Evolutionary conservation across 2,113 vertebrate species (phyloP), one percentile per base, ranked within the genome.

Genomic region (Pelodiscus sinensis): DNA sequence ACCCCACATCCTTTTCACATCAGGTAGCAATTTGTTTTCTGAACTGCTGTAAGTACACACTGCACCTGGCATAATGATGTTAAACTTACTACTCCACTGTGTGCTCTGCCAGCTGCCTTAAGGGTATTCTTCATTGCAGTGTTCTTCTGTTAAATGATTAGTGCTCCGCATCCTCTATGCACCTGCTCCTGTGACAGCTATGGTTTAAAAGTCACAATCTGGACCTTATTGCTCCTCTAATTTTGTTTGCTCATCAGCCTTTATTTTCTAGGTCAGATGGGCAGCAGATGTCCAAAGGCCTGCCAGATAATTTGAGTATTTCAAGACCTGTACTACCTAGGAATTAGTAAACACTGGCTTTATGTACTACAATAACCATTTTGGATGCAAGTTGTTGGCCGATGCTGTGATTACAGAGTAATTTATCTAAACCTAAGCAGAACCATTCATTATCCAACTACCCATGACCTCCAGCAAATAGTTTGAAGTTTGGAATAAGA

Each of bases 241-340:
- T 88, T 89, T n/a, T 80, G 9, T 88, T 87, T 68, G 52, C 12
- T 85, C 51, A 50, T 58, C 84, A 62, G 29, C 68, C 57, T 87
- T 94, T 89, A 75, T 11, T 83, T 85, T 96, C 79, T 89, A 54
- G 57, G 73, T 80, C 54, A 92, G 73, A 84, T 5, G 82, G 81
- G 68, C 55, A 88, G 62, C 81, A 90, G 52, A 51, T 84, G 16
- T 90, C 51, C 52, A 90, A 73, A 90, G 1, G 11, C 54, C 87
- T 92, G 60, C 25, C 54, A 86, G 51, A 77, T 56, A 38, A 91
- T 54, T 21, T 81, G 51, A 87, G 50, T 55, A 80, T 89, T 96
- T 92, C 79, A 93, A 94, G 83, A 91, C 22, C 52, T 65, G 19
- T 54, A 3, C 0, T 78, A 83, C 44, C 18, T 52, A 58, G 25